Conservation (phyloP, 2,797 vertebrate genomes). For the Phataginus tetradactyla region DNA sequence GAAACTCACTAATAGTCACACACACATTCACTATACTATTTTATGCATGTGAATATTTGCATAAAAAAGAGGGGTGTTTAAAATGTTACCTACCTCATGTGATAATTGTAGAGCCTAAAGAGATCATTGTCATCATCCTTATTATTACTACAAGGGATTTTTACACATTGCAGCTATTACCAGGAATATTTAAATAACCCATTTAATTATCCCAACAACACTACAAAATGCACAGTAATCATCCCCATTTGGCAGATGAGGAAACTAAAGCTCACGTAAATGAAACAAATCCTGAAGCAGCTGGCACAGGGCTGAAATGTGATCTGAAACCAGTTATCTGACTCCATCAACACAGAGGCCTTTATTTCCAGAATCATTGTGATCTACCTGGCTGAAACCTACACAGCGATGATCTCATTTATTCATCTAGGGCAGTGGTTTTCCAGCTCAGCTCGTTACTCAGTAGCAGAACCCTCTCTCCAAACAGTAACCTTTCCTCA, state of each 20-base stretch:
- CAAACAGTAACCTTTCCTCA: neutral
- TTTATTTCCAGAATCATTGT: constrained; percentile 44
- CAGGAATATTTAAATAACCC: neutral
- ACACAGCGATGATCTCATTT: neutral
- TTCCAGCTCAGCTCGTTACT: constrained; percentile 30
- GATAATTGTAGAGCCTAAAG: neutral
- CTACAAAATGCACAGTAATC: neutral
- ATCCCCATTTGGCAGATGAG: constrained; percentile 39
- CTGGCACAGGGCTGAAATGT: neutral
- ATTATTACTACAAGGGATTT: neutral
- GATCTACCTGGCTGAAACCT: constrained; percentile 11
- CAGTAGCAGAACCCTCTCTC: neutral
- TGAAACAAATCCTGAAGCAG: neutral
- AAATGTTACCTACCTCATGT: constrained; percentile 9
- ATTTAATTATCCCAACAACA: neutral
- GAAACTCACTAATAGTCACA: neutral
- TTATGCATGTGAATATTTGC: neutral
- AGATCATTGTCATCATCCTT: neutral
- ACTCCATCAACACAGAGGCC: neutral
- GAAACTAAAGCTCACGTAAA: constrained; percentile 29
- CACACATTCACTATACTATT: neutral
- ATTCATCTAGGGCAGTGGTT: constrained; percentile 33
- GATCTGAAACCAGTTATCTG: neutral
- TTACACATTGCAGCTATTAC: constrained; percentile 11
- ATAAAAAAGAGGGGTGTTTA: constrained; percentile 20